Percentiles rank a stretch among this genome's conserved stretches.
These are phyloP conservation scores for Opisthocomus hoazin DNA, from an alignment of 2,113 vertebrate species.

Conservation along the genomic window DNA sequence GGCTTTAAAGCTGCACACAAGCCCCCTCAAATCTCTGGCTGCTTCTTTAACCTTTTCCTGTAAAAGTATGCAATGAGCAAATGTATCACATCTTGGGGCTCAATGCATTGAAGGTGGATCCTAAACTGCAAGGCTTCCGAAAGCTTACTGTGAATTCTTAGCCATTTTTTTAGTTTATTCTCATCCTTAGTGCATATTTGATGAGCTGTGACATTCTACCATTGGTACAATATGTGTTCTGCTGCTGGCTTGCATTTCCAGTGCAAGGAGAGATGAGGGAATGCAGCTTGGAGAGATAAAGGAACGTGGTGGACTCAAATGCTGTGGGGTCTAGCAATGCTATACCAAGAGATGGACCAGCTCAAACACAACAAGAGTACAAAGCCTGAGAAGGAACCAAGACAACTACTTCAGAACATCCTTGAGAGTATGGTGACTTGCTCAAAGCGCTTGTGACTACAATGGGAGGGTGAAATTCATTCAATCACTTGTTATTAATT, in stretches of 20 bases:
- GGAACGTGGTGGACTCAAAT: background rate
- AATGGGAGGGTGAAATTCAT: background rate
- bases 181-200: background rate
- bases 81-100: fast-evolving
- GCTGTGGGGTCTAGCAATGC: fast-evolving
- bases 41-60: background rate
- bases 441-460: background rate
- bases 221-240: background rate
- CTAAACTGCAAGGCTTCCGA: background rate
- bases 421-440: background rate
- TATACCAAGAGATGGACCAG: background rate
- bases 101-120: background rate
- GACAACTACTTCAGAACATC: background rate
- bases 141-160: background rate
- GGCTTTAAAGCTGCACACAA: background rate
- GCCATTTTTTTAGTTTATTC: background rate
- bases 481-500: constrained; percentile 34
- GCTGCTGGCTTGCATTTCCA: background rate
- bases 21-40: background rate
- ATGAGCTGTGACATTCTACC: background rate
- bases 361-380: background rate
- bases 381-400: background rate
- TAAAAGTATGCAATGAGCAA: background rate
- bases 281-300: background rate
- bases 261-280: background rate